phyloP scores from a whole-genome alignment of 2,888 invertebrate species.

The Cecidostiba fungosa region DNA sequence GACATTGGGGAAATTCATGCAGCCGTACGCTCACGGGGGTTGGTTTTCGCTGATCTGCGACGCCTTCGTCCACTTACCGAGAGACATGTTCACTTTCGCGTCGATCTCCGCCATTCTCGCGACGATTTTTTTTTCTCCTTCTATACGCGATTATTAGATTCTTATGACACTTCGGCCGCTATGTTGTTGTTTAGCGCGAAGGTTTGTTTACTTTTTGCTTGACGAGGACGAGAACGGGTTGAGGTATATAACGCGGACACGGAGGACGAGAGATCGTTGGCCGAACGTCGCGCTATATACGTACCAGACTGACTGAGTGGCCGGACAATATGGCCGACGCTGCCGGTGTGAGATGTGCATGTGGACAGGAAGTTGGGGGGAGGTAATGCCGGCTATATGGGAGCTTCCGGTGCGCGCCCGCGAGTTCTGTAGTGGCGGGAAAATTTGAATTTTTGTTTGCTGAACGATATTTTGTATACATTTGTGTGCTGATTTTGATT shows the following conservation, averaged over 20 bases:
- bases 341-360: neutral
- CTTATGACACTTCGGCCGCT: neutral
- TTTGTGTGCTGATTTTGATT: too few species aligned
- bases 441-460: too few species aligned
- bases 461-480: too few species aligned
- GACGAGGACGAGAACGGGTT: neutral
- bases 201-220: neutral
- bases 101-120: conserved; percentile 77
- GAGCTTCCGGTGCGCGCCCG: neutral
- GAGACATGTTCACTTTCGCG: conserved; percentile 80
- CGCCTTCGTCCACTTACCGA: conserved; percentile 77
- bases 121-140: neutral
- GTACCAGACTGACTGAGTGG: neutral
- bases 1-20: conserved; percentile 66
- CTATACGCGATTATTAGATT: neutral
- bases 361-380: neutral
- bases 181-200: neutral
- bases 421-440: too few species aligned
- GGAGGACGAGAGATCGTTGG: neutral
- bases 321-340: neutral
- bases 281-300: neutral
- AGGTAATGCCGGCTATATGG: neutral
- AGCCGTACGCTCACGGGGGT: conserved; percentile 75
- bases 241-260: neutral
- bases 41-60: conserved; percentile 58